Evolutionary conservation across 2,113 vertebrate genomes (phyloP).

Genomic region (Pangasianodon gigas): DNA sequence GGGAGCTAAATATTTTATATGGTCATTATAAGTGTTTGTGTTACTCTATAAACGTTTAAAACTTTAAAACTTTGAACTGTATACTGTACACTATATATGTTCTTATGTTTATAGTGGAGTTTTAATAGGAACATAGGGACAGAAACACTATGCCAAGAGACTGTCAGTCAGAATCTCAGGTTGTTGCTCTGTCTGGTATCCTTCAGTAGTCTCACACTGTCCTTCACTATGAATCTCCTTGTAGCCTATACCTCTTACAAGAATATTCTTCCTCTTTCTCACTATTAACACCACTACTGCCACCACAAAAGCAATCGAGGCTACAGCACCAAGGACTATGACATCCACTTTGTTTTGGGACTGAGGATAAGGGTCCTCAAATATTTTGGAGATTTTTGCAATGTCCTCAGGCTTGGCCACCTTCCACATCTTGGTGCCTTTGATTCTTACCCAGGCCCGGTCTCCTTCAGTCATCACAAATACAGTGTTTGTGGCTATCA

Average conservation of each 20-base stretch:
- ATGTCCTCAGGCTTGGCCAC: constrained; percentile 70
- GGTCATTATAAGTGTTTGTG: too few species aligned
- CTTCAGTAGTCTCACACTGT: constrained; percentile 13
- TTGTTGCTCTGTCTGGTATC: constrained; percentile 20
- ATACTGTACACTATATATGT: too few species aligned
- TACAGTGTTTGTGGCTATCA: constrained; percentile 73
- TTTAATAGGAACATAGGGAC: too few species aligned
- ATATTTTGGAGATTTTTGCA: neutral
- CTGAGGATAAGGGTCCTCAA: neutral
- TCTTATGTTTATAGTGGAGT: too few species aligned
- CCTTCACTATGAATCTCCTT: constrained; percentile 41
- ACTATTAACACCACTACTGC: constrained; percentile 48
- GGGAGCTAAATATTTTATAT: too few species aligned
- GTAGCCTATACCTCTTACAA: constrained; percentile 23
- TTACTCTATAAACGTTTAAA: too few species aligned
- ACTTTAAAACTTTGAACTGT: too few species aligned
- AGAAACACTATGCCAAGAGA: neutral
- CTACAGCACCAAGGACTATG: constrained; percentile 65
- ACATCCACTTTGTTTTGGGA: constrained; percentile 56
- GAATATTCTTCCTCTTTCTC: constrained; percentile 42
- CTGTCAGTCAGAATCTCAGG: neutral
- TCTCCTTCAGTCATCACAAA: constrained; percentile 78
- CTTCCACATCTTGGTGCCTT: constrained; percentile 76
- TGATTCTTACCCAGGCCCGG: constrained; percentile 78
- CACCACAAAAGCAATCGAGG: constrained; percentile 49